Evolutionary conservation across 2,113 vertebrate species (phyloP), one percentile per base, ranked within the genome.

Genomic region (Callopanchax toddi): DNA sequence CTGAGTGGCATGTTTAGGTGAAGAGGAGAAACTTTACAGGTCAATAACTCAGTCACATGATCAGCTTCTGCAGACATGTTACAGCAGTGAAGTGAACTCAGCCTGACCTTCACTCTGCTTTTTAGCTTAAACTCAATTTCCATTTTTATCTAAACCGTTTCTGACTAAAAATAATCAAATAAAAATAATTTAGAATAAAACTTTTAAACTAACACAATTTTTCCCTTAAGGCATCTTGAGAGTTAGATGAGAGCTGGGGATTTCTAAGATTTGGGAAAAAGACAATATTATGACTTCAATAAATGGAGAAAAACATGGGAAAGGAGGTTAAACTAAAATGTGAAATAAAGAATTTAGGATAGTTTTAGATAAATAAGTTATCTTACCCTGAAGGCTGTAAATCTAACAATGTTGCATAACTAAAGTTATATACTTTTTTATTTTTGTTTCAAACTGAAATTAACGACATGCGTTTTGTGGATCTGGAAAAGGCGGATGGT

Each of bases 41-140:
- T 43, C 2, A 0, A 61, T 49, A 42, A 18, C 29, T 51, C 52
- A 32, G 29, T 56, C 46, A 52, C 36, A 67, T 71, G 21, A 52
- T 32, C 48, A 56, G 55, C 60, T 66, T 54, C 42, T 54, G 60
- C 48, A 48, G 26, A 57, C 42, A 40, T 29, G 55, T 17, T 66
- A 20, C 52, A 44, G 32, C 58, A 68, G 68, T 6, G 29, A 22
- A 45, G 60, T 52, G 43, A 58, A 48, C 17, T 49, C 51, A 57
- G 77, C 29, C 45, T 45, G 36, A 34, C 9, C 25, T 52, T 52
- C 13, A 17, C 8, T 21, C 22, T 40, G 13, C 39, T 17, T 43
- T 43, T 11, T 5, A n/a, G 11, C n/a, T 32, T 8, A 53, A 53
- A 53, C 18, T n/a, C 4, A 32, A 51, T 32, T 51, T 12, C 11